These are phyloP conservation scores for Sylvilagus floridanus DNA, from an alignment of 2,797 vertebrate species.

Conservation along the genomic window DNA sequence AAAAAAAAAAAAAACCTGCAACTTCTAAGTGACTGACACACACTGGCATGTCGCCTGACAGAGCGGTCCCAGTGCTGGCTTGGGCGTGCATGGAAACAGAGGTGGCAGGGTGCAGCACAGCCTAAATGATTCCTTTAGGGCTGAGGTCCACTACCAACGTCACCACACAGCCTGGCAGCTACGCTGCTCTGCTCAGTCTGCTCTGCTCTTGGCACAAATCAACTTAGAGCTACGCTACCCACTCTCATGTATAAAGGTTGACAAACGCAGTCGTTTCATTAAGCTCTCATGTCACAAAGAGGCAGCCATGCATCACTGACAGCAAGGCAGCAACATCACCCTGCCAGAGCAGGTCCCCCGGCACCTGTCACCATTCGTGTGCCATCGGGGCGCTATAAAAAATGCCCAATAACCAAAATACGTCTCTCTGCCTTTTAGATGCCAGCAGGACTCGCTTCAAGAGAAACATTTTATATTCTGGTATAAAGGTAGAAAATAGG, in stretches of 20 bases:
- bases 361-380: slow-evolving; percentile 65
- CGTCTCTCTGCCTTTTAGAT: slow-evolving; percentile 41
- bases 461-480: slow-evolving; percentile 43
- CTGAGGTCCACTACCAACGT: not conserved
- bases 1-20: not conserved
- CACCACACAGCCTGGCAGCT: not conserved
- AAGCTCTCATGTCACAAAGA: slow-evolving; percentile 64
- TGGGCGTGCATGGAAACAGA: not conserved
- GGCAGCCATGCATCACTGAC: slow-evolving; percentile 73
- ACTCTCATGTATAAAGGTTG: slow-evolving; percentile 33
- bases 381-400: slow-evolving; percentile 60
- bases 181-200: not conserved
- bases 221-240: slow-evolving; percentile 7
- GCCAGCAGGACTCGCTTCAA: slow-evolving; percentile 55
- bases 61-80: not conserved
- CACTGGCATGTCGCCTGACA: not conserved
- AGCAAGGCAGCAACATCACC: slow-evolving; percentile 66
- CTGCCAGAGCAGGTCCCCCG: slow-evolving; percentile 45
- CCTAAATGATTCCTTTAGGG: not conserved
- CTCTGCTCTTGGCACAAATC: slow-evolving; percentile 65
- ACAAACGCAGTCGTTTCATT: slow-evolving; percentile 80
- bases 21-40: not conserved
- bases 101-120: not conserved
- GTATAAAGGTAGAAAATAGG: slow-evolving; percentile 44
- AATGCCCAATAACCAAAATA: slow-evolving; percentile 49